Percentiles rank a stretch among this genome's conserved stretches.
phyloP scores from a whole-genome alignment of 2,113 vertebrate genomes.

The Dicentrarchus labrax region DNA sequence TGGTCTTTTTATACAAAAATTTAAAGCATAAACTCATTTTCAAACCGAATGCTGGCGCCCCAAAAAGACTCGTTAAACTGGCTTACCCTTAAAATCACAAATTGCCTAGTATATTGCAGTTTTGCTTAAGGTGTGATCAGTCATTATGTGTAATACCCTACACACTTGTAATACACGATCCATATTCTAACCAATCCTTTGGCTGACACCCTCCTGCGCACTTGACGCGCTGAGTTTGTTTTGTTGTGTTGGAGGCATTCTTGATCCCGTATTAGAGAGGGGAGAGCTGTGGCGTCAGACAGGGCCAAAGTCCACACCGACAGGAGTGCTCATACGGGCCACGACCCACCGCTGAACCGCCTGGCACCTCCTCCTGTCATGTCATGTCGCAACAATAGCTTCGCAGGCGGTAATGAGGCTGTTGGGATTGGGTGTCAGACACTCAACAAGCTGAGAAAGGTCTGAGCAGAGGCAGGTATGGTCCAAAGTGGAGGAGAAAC shows the following conservation, averaged over 20 bases:
- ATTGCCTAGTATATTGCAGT: accelerated
- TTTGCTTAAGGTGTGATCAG: not conserved
- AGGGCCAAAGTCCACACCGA: conserved; percentile 61
- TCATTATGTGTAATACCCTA: not conserved
- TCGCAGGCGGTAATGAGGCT: conserved; percentile 24
- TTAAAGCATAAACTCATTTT: not conserved
- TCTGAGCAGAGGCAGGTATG: conserved; percentile 8
- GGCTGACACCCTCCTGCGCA: not conserved
- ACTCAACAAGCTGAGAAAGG: conserved; percentile 3
- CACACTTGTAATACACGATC: not conserved
- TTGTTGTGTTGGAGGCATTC: conserved; percentile 10
- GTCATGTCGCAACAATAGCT: conserved; percentile 26
- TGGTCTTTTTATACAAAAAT: not conserved
- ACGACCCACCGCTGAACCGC: conserved; percentile 33
- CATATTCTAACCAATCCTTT: not conserved
- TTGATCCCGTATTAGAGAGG: not conserved
- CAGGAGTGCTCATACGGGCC: conserved; percentile 12
- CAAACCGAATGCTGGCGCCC: not conserved
- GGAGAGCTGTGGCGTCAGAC: conserved; percentile 29
- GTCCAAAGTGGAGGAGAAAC: not conserved
- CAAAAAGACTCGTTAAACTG: not conserved
- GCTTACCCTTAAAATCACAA: not conserved
- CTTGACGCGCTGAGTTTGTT: not conserved
- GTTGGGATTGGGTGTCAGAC: conserved; percentile 40
- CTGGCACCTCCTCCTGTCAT: conserved; percentile 32